These are phyloP conservation scores for Gobiocypris rarus DNA, from an alignment of 2,113 vertebrate species.

Conservation along the genomic window DNA sequence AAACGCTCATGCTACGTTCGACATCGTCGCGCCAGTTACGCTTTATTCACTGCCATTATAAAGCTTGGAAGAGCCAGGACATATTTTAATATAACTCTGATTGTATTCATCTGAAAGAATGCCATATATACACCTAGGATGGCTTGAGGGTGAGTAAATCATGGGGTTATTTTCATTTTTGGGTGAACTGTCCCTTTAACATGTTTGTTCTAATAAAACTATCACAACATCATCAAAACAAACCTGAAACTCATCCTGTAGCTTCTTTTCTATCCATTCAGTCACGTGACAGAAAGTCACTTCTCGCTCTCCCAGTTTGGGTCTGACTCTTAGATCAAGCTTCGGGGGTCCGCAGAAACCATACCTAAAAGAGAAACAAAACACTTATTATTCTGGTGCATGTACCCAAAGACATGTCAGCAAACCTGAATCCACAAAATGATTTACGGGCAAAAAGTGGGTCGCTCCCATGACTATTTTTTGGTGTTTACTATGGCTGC, in stretches of 20 bases:
- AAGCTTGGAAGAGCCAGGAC: too few relatives aligned
- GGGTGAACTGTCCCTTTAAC: too few relatives aligned
- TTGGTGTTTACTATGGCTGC: too few relatives aligned
- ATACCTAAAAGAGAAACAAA: slow-evolving; percentile 75
- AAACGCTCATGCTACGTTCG: too few relatives aligned
- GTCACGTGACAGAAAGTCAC: slow-evolving; percentile 87
- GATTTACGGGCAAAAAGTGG: too few relatives aligned
- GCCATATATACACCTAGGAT: too few relatives aligned
- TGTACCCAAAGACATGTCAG: not conserved
- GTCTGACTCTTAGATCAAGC: slow-evolving; percentile 83
- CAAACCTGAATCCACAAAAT: not conserved
- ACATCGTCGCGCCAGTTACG: too few relatives aligned
- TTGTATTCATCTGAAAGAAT: too few relatives aligned
- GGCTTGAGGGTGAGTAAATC: too few relatives aligned
- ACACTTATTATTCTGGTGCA: not conserved
- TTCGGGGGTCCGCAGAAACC: slow-evolving; percentile 84
- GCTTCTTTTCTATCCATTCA: slow-evolving; percentile 88
- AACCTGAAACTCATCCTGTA: slow-evolving; percentile 91
- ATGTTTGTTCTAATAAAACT: not conserved
- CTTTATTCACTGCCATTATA: too few relatives aligned
- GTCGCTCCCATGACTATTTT: not conserved
- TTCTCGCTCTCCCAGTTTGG: slow-evolving; percentile 86
- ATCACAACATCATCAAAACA: not conserved
- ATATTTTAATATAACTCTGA: too few relatives aligned
- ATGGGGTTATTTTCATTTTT: too few relatives aligned